Conservation (phyloP, 2,113 vertebrate species). For the Mormyrus lacerda region DNA sequence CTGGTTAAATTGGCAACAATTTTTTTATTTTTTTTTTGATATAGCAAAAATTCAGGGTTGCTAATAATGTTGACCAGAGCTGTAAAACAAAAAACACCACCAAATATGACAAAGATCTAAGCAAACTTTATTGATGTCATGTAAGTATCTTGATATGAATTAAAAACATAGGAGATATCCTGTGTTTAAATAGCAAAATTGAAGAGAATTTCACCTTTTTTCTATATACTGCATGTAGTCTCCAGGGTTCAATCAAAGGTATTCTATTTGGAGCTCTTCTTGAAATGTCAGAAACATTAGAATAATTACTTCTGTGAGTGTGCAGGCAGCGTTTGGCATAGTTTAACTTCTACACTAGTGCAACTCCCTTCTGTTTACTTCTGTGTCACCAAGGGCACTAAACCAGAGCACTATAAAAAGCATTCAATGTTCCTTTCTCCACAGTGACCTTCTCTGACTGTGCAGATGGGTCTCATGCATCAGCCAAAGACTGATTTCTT, state of each 20-base stretch:
- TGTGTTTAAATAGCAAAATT: not conserved
- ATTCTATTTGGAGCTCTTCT: not conserved
- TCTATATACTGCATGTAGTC: not conserved
- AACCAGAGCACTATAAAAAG: slow-evolving; percentile 17
- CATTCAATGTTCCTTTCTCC: not conserved
- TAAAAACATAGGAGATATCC: not conserved
- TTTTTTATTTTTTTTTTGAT: not conserved
- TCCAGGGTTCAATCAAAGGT: not conserved
- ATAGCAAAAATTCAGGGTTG: not conserved
- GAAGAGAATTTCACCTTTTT: not conserved
- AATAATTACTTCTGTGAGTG: not conserved
- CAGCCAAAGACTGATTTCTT: not conserved
- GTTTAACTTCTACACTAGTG: not conserved
- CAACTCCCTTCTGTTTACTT: not conserved
- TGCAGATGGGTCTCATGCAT: not conserved
- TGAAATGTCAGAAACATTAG: slow-evolving; percentile 23
- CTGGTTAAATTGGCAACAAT: no score
- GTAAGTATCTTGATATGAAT: not conserved
- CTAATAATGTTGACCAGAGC: not conserved
- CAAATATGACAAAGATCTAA: not conserved
- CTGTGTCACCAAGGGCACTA: not conserved
- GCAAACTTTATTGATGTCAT: not conserved
- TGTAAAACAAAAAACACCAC: not conserved
- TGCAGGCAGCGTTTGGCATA: not conserved
- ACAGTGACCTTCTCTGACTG: slow-evolving; percentile 14